These are phyloP conservation scores for Tamias sibiricus DNA, from an alignment of 2,113 vertebrate genomes.

Conservation along the genomic window DNA sequence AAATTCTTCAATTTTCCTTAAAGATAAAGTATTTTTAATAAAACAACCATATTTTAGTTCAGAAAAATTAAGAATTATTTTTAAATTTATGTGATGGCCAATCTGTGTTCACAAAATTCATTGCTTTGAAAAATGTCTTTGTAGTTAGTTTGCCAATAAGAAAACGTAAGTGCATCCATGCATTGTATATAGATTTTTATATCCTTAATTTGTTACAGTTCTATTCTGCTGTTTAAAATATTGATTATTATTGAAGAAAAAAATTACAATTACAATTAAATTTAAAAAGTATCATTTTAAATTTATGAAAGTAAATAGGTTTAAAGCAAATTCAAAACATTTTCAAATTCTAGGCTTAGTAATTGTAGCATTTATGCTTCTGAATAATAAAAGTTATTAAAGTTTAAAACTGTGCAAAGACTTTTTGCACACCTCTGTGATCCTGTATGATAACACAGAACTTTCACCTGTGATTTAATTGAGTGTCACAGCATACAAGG, in stretches of 20 bases:
- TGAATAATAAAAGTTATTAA: not conserved
- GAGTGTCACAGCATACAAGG: accelerated
- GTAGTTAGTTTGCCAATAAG: not conserved
- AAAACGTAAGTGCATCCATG: not conserved
- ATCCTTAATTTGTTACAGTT: not conserved
- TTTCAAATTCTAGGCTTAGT: no score
- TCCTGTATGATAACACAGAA: not conserved
- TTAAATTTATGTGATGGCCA: not conserved
- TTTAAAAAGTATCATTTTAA: not conserved
- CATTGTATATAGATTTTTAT: not conserved
- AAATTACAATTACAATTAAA: not conserved
- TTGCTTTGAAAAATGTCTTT: not conserved
- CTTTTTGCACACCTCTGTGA: not conserved
- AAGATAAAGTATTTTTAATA: not conserved
- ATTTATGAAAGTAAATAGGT: not conserved
- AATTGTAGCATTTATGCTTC: not conserved
- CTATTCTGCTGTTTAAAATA: not conserved
- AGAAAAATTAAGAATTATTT: constrained; percentile 2
- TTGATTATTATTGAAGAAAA: not conserved
- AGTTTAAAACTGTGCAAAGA: not conserved
- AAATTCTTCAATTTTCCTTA: not conserved
- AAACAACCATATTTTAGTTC: not conserved
- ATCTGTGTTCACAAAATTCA: not conserved
- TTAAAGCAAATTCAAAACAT: not conserved
- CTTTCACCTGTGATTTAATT: not conserved